Base-by-base conservation (phyloP, 2,113 vertebrate species). In the Pachyramphus minor region DNA sequence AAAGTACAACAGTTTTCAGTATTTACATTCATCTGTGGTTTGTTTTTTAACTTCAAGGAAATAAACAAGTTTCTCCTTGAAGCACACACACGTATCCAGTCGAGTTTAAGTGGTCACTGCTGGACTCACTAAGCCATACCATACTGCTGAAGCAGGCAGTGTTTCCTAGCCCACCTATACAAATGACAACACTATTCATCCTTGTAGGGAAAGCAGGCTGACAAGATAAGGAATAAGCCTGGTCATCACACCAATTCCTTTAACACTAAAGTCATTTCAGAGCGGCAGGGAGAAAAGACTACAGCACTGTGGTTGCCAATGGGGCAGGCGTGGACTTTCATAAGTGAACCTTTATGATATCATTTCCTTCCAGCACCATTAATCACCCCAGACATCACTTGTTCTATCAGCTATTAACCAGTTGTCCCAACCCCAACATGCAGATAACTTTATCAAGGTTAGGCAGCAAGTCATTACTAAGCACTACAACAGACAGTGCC, bases 381-480 rank as follows among this genome's bases (percentile, higher is more conserved):
- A 93, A 97, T 91, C 91, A 95, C 5, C 42, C 27, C 49, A 93
- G 64, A 84, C 84, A 94, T 88, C 88, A 59, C 49, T 85, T 68
- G 45, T 64, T 93, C 90, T 90, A 92, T 95, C 93, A 94, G 84
- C 85, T 87, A 95, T 94, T 95, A 95, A 94, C 91, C 91, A 93
- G 67, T 62, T 71, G 88, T 83, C 63, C 56, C 89, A 85, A 86
- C 82, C 42, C 56, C 89, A 83, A 73, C 23, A 55, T 0, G 1
- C 55, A 92, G 95, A 96, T 96, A 97, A 89, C 58, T 79, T 96
- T 95, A 96, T 94, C 88, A 62, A 85, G 52, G 87, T 82, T 74
- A 87, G 50, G 69, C 72, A 91, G 84, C 35, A 37, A 83, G 77
- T 59, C 74, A 87, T 89, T 94, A 84, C 85, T 67, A 93, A 95